Base-by-base conservation (phyloP, 1,140 invertebrate species). In the Oryctes rhinoceros region DNA sequence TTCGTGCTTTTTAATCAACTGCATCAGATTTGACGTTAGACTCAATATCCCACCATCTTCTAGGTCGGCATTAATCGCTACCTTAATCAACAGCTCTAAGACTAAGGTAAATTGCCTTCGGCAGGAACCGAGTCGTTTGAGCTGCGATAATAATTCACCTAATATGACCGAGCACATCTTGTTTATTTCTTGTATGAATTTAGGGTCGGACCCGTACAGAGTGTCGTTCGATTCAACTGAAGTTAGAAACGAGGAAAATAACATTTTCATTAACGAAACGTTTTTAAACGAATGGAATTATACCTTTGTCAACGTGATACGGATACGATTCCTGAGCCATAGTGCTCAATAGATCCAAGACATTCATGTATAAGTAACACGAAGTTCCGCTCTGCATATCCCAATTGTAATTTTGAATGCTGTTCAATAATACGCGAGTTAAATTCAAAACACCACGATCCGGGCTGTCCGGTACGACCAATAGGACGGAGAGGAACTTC, bases 151-250 rank as follows among this genome's bases (percentile, higher is more conserved):
- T 76, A 97, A 90, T 87, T 96, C 93, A 82, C 94, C 93, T 10
- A 97, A 87, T 71, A 98, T 88, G 80, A 94, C 92, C 0, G 92
- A 91, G 78, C 93, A 94, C 83, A 97, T 92, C 84, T 92, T 92
- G 83, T 96, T 93, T 0, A 97, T 90, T 89, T 96, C 95, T 4
- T 87, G 87, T 11, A 97, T 88, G 88, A 96, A 98, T 88, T 97
- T 95, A 37, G 92, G 90, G 89, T 98, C 96, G 59, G 92, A 92
- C 1, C 96, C 97, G 87, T 98, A 98, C n/a, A 99, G 88, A 75
- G 92, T 91, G 87, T 99, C 97, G 88, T 99, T 99, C 1, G 97
- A 97, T 86, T 98, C 94, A 77, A 98, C 96, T 96, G 88, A 82
- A 89, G 24, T 30, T 30, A 30, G 24, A 67, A 37, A 59, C 62